These are phyloP conservation scores for Pachycephus smyrnensis DNA, from an alignment of 2,888 invertebrate genomes.

Conservation along the genomic window DNA sequence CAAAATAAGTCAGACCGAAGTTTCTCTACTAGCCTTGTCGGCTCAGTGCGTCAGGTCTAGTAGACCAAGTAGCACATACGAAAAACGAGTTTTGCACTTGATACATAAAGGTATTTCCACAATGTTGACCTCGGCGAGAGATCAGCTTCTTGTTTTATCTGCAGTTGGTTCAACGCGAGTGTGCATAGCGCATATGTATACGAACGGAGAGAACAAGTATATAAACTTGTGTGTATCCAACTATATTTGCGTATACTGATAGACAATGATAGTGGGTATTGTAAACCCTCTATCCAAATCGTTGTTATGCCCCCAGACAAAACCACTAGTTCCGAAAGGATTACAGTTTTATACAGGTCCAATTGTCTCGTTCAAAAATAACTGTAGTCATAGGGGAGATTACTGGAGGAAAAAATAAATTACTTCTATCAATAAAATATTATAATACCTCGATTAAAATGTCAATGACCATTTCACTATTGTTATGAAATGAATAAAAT, in stretches of 20 bases:
- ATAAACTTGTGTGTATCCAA: background rate
- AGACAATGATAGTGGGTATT: background rate
- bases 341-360: background rate
- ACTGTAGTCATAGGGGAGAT: background rate
- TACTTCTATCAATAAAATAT: background rate
- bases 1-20: background rate
- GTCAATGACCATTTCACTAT: background rate
- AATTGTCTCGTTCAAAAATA: background rate
- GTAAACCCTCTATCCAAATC: background rate
- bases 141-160: background rate
- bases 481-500: background rate
- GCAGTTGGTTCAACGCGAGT: background rate
- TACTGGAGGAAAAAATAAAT: background rate
- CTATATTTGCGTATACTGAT: background rate
- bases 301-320: background rate
- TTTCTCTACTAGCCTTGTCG: background rate
- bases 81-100: background rate
- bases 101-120: background rate
- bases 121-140: background rate
- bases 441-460: background rate
- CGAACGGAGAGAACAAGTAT: background rate
- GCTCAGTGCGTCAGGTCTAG: background rate
- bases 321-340: background rate
- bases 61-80: background rate
- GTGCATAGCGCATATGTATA: background rate